Evolutionary conservation across 2,113 vertebrate species (phyloP).

Genomic region (Elephas maximus): DNA sequence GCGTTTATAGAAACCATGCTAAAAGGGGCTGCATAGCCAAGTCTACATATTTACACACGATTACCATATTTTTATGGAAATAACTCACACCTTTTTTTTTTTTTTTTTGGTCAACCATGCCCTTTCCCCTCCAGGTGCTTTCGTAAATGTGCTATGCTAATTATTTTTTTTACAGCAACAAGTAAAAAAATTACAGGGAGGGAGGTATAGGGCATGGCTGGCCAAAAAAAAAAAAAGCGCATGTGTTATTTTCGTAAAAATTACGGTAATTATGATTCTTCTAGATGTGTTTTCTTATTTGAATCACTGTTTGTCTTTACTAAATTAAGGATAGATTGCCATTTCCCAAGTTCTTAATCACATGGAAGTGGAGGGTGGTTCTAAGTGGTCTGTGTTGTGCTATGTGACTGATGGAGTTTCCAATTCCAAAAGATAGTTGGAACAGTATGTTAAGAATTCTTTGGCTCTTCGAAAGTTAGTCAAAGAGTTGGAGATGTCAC

Average conservation of each 20-base stretch:
- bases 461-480: constrained; percentile 24
- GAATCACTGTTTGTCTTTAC: not conserved
- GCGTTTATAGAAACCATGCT: constrained; percentile 17
- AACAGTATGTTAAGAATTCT: constrained; percentile 22
- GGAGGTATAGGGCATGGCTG: too few relatives aligned
- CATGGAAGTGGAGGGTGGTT: not conserved
- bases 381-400: not conserved
- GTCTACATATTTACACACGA: not conserved
- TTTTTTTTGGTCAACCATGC: too few relatives aligned
- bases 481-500: not conserved
- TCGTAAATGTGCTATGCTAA: too few relatives aligned
- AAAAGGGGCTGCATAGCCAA: not conserved
- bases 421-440: constrained; percentile 19
- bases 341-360: not conserved
- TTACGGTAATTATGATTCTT: not conserved
- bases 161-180: too few relatives aligned
- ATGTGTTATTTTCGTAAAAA: too few relatives aligned
- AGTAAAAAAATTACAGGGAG: too few relatives aligned
- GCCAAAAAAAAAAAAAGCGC: too few relatives aligned
- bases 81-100: too few relatives aligned
- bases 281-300: constrained; percentile 1
- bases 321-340: not conserved
- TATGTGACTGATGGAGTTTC: not conserved
- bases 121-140: too few relatives aligned
- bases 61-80: not conserved